Evolutionary conservation across 2,113 vertebrate species (phyloP).

Genomic region (Diadophis punctatus): DNA sequence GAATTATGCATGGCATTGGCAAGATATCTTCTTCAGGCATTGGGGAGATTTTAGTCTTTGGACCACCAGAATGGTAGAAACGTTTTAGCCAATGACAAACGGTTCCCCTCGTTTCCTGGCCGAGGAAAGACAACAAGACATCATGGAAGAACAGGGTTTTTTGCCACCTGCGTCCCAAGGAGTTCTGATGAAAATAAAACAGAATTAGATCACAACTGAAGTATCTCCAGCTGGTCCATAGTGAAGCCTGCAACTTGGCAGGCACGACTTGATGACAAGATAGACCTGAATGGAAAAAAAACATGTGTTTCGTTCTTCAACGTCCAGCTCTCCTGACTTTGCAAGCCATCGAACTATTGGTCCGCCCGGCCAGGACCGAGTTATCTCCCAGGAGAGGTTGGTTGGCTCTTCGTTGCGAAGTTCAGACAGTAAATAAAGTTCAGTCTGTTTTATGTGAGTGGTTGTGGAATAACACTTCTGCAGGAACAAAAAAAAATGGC

Average conservation of each 20-base stretch:
- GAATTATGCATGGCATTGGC: neutral
- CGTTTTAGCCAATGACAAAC: neutral
- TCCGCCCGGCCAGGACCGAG: neutral
- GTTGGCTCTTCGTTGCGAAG: neutral
- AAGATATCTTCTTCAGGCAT: neutral
- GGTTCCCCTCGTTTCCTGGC: constrained; percentile 17
- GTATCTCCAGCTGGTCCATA: neutral
- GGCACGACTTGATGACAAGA: neutral
- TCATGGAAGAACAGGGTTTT: neutral
- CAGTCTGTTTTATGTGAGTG: neutral
- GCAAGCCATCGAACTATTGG: neutral
- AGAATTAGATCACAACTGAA: constrained; percentile 12
- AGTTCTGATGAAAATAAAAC: neutral
- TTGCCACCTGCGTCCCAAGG: neutral
- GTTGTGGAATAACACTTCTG: neutral
- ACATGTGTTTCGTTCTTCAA: neutral
- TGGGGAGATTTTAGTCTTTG: neutral
- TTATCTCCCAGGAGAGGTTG: neutral
- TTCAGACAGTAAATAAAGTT: neutral
- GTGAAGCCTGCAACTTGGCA: neutral
- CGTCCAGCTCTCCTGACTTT: neutral
- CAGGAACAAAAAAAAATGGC: neutral
- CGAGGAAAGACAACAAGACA: neutral
- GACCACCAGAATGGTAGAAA: neutral
- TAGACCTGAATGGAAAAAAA: neutral